These are phyloP conservation scores for Scelioninae gen. 2 DNA, from an alignment of 2,888 invertebrate species.

Conservation along the genomic window DNA sequence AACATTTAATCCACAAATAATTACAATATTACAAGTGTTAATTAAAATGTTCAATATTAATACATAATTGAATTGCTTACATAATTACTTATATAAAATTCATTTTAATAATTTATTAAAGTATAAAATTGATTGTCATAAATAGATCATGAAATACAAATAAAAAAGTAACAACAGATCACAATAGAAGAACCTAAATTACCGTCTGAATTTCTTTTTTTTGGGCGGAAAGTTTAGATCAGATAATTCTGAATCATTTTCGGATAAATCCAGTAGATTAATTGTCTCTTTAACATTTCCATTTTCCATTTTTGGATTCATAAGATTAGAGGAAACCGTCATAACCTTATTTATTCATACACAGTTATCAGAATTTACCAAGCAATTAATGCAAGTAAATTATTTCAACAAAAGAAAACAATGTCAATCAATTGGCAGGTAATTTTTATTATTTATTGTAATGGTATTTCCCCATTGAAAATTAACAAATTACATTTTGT, in stretches of 20 bases:
- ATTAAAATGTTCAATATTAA: too few species aligned
- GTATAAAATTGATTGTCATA: too few species aligned
- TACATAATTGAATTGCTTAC: too few species aligned
- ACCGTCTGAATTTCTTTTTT: constrained; percentile 79
- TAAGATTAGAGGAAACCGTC: constrained; percentile 37
- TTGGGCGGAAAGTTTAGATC: constrained; percentile 78
- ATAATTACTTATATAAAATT: too few species aligned
- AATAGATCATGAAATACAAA: too few species aligned
- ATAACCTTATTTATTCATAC: constrained; percentile 41
- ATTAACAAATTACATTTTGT: constrained; percentile 11
- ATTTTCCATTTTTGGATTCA: constrained; percentile 67
- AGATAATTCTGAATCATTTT: constrained; percentile 79
- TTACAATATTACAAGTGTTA: too few species aligned
- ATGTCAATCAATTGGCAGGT: constrained; percentile 4
- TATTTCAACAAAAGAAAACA: constrained; percentile 1
- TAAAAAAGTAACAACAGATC: background rate
- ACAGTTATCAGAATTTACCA: background rate
- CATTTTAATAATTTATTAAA: too few species aligned
- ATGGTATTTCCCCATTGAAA: constrained; percentile 1
- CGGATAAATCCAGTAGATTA: constrained; percentile 80
- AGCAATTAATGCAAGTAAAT: background rate
- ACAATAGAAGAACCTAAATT: constrained; percentile 34
- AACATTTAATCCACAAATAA: too few species aligned
- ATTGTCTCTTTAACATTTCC: constrained; percentile 80
- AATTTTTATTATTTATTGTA: constrained; percentile 5